Evolutionary conservation across 2,113 vertebrate genomes (phyloP), one percentile per base, ranked within the genome.

Genomic region (Myxocyprinus asiaticus): DNA sequence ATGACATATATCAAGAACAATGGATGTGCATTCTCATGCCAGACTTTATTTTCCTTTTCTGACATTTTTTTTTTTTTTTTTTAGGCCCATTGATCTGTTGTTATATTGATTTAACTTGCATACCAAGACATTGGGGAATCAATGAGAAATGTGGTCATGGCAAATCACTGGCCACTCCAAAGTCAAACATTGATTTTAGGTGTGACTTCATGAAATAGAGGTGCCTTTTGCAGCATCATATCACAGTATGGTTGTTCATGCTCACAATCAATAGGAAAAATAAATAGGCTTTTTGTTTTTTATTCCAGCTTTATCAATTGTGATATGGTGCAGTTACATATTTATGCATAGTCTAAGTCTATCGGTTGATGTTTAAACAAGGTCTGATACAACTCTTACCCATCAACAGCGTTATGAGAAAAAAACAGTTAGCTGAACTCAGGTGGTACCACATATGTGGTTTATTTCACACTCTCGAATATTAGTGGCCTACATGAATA

Each of bases 131-230:
- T n/a, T 14, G 22, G 11, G 43, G 0, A 17, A 6, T 59, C 55
- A 17, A 7, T 17, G 14, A 12, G 14, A 58, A 47, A 12, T 15
- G 42, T 45, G 14, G 44, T 47, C 9, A 47, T 8, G 55, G 43
- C 42, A 22, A 73, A 14, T 12, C 14, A 72, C 8, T 8, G 17
- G 17, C n/a, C 55, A 59, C 72, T 63, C 59, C 59, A 51, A 63
- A 75, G 72, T 75, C 58, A 75, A 75, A 42, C 11, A 75, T 63
- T 75, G 45, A 63, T 62, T 73, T 73, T 48, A 48, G 5, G 48
- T 47, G 7, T 75, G 17, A 9, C 4, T 5, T 44, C 15, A 42
- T 7, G 33, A 12, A 42, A 7, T 8, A 47, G 3, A 63, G 45
- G 7, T 63, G 56, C 69, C 58, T 58, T 47, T 50, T 68, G 47